Conservation (phyloP, 2,888 invertebrate genomes). For the Lycia hirtaria region DNA sequence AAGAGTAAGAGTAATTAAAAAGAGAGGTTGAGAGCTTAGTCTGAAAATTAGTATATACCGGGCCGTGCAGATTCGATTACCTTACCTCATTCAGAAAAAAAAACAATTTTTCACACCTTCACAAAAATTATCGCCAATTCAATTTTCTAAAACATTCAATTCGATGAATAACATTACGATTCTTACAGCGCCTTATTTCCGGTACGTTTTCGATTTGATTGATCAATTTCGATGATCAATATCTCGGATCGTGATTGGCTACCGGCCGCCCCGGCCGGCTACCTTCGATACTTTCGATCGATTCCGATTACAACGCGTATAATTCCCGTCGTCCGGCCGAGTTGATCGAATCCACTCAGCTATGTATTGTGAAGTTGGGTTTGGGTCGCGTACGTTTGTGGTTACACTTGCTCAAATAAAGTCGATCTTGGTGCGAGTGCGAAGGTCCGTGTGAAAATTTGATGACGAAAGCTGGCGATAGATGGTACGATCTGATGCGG, state of each 20-base stretch:
- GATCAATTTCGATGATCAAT: conserved; percentile 84
- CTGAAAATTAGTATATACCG: too few species aligned
- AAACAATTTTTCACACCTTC: conserved; percentile 43
- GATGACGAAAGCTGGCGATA: conserved; percentile 78
- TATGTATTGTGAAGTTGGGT: conserved; percentile 62
- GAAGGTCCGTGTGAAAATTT: conserved; percentile 83
- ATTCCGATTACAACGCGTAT: conserved; percentile 69
- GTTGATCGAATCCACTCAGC: conserved; percentile 55
- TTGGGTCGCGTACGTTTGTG: conserved; percentile 70
- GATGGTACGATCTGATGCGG: conserved; percentile 80
- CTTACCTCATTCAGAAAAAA: background rate
- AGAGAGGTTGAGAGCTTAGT: too few species aligned
- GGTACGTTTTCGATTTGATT: conserved; percentile 82
- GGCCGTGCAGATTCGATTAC: background rate
- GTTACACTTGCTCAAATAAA: conserved; percentile 84
- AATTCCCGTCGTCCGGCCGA: conserved; percentile 50
- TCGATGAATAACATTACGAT: conserved; percentile 64
- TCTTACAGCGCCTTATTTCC: conserved; percentile 82
- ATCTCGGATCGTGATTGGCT: conserved; percentile 81
- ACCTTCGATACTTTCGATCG: conserved; percentile 64
- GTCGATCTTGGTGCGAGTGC: conserved; percentile 77
- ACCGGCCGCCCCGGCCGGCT: conserved; percentile 69
- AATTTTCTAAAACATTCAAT: conserved; percentile 70
- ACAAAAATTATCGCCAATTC: conserved; percentile 49
- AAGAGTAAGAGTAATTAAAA: too few species aligned